A percentile compares a stretch with the other conserved stretches of the same genome.
Evolutionary conservation across 2,113 vertebrate genomes (phyloP).

Genomic region (Apistogramma diplotaenia): DNA sequence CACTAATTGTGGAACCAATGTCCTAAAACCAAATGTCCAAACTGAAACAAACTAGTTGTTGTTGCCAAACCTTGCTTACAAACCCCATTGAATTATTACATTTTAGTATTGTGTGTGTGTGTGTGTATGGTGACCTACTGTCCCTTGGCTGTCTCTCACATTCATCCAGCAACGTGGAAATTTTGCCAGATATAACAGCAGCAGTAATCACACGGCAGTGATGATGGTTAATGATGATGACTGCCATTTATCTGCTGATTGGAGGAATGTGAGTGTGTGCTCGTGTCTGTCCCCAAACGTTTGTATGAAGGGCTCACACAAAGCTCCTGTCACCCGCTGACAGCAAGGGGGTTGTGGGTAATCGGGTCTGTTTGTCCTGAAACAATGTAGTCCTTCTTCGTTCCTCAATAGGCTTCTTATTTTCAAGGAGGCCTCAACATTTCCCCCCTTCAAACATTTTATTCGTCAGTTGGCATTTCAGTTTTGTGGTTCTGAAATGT

Average conservation of each 20-base stretch:
- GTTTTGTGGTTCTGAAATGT: slow-evolving; percentile 53
- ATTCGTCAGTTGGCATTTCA: slow-evolving; percentile 59
- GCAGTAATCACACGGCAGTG: slow-evolving; percentile 41
- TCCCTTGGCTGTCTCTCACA: slow-evolving; percentile 31
- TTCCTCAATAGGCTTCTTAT: slow-evolving; percentile 66
- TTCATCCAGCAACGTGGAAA: background rate
- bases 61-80: background rate
- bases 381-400: slow-evolving; percentile 72
- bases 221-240: slow-evolving; percentile 63
- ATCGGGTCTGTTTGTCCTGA: slow-evolving; percentile 48
- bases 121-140: slow-evolving; percentile 5
- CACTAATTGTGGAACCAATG: background rate
- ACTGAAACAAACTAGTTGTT: background rate
- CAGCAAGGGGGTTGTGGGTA: slow-evolving; percentile 56
- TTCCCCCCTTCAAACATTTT: slow-evolving; percentile 50
- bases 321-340: slow-evolving; percentile 53
- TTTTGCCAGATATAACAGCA: slow-evolving; percentile 43
- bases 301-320: slow-evolving; percentile 43
- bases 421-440: slow-evolving; percentile 36
- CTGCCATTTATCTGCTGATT: slow-evolving; percentile 47
- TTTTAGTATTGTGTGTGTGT: background rate
- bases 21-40: background rate
- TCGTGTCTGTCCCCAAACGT: background rate
- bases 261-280: slow-evolving; percentile 1
- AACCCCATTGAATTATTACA: background rate